A percentile compares a stretch with the other conserved stretches of the same genome.
phyloP scores from a whole-genome alignment of 2,888 invertebrate genomes.

The Cephalotes varians region DNA sequence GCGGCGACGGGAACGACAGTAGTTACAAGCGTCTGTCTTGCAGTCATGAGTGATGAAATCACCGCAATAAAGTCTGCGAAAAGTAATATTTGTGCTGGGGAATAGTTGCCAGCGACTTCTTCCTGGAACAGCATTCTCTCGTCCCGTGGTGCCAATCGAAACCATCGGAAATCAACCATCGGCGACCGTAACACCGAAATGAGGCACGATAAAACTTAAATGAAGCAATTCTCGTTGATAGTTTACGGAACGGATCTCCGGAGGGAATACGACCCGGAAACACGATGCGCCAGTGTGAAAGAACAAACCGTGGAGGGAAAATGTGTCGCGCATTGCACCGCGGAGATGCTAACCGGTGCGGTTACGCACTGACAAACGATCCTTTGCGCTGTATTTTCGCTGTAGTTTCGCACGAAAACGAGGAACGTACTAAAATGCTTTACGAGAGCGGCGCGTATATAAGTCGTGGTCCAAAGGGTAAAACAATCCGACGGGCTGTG shows the following conservation, averaged over 20 bases:
- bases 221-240: neutral
- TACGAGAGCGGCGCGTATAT: slow-evolving; percentile 64
- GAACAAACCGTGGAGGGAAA: slow-evolving; percentile 32
- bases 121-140: neutral
- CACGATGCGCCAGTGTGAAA: neutral
- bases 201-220: slow-evolving; percentile 28
- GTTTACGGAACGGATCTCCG: slow-evolving; percentile 14
- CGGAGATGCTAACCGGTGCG: slow-evolving; percentile 49
- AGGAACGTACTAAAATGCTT: slow-evolving; percentile 70
- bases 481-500: slow-evolving; percentile 65
- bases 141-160: neutral
- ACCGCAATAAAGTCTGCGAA: slow-evolving; percentile 59
- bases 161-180: neutral
- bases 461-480: slow-evolving; percentile 54
- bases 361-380: slow-evolving; percentile 66
- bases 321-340: slow-evolving; percentile 12
- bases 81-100: slow-evolving; percentile 57
- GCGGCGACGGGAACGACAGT: slow-evolving; percentile 44
- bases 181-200: neutral
- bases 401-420: slow-evolving; percentile 56
- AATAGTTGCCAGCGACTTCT: neutral
- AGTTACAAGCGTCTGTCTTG: slow-evolving; percentile 61
- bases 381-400: slow-evolving; percentile 59
- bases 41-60: slow-evolving; percentile 62
- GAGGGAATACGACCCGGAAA: neutral